Base-by-base conservation (phyloP, 1,140 invertebrate genomes). In the Pristionchus pacificus region DNA sequence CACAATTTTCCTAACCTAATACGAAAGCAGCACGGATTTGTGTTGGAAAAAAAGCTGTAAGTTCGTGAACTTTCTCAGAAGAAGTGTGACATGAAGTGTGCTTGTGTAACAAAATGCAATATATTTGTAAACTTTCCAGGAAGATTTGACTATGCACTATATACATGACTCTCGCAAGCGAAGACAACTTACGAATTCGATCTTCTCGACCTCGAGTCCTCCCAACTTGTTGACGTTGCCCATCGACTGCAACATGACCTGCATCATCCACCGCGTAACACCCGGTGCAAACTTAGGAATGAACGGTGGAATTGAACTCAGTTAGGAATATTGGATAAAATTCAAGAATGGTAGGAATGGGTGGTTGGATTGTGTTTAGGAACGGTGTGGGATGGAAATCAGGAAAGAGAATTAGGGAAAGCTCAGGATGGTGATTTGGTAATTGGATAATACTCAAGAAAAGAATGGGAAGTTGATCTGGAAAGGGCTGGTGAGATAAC, bases 181-280 rank as follows among this genome's bases (percentile, higher is more conserved):
- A 28, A 33, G 29, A 13, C 49, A 19, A 68, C 71, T 72, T 33
- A 72, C 71, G 29, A 15, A 68, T 68, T 68, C 65, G 33, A 72
- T 72, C 14, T 29, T 65, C 25, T 73, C 65, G 27, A 73, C 71
- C 15, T 74, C 70, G 19, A 69, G 29, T 57, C 69, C 60, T 3
- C 55, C 71, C 29, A 73, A 69, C 24, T 68, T 49, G 31, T 30
- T 27, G 25, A 75, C 57, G 31, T 68, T 61, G 49, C 66, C 68
- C 71, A 73, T 68, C 19, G 70, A 6, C 38, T 49, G 38, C 6
- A 49, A 6, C n/a, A n/a, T n/a, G n/a, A n/a, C n/a, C n/a, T n/a
- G n/a, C n/a, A n/a, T n/a, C n/a, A n/a, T n/a, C n/a, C n/a, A n/a
- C n/a, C n/a, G n/a, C n/a, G n/a, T n/a, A n/a, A n/a, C n/a, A n/a